Conservation (phyloP, 2,888 invertebrate species). For the Capitulum mitella region DNA sequence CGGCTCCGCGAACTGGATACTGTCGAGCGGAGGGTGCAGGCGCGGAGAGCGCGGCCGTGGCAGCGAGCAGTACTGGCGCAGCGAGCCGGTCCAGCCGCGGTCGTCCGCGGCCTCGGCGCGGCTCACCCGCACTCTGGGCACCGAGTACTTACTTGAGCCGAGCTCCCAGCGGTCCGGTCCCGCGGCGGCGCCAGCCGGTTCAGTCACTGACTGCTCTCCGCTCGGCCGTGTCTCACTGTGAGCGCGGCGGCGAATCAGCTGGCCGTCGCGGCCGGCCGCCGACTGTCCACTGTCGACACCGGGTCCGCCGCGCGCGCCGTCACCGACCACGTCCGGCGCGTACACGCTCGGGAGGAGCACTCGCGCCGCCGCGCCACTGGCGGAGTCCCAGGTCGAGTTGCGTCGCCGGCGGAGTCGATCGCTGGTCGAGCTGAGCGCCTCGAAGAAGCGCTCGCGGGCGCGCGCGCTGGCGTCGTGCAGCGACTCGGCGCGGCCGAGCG, state of each 20-base stretch:
- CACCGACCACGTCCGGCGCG: background rate
- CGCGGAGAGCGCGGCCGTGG: constrained; percentile 33
- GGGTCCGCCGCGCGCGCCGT: constrained; percentile 32
- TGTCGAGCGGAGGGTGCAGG: constrained; percentile 30
- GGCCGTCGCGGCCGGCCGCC: constrained; percentile 29
- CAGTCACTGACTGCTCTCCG: background rate
- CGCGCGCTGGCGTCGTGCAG: constrained; percentile 5
- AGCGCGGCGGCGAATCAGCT: constrained; percentile 16
- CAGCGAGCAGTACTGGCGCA: constrained; percentile 30
- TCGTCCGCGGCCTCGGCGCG: constrained; percentile 31
- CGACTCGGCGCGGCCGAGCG: background rate
- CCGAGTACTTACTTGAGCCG: constrained; percentile 32
- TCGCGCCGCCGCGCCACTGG: background rate
- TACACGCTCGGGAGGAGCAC: background rate
- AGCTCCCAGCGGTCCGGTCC: constrained; percentile 32
- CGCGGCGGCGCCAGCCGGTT: background rate
- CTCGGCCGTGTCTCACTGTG: background rate
- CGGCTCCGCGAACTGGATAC: constrained; percentile 26
- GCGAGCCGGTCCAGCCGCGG: constrained; percentile 30
- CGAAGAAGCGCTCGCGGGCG: constrained; percentile 2
- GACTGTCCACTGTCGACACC: constrained; percentile 32
- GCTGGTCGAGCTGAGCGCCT: constrained; percentile 8
- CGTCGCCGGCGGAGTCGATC: background rate
- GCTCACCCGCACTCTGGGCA: constrained; percentile 32
- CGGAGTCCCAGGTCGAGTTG: constrained; percentile 13